Evolutionary conservation across 2,888 invertebrate species (phyloP).

Genomic region (Pocota personata): DNA sequence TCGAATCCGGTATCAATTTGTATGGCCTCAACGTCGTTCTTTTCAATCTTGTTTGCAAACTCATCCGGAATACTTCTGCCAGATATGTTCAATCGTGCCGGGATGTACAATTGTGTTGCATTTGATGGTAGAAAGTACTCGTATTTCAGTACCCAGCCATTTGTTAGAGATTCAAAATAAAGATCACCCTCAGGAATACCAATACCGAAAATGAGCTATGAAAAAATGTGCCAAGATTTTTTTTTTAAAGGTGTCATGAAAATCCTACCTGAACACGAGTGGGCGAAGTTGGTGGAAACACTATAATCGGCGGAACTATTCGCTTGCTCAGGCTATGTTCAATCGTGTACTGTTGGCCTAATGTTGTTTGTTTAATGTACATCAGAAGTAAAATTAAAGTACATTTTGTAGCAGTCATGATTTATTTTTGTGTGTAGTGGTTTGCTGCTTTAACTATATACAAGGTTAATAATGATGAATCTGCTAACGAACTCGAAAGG

Average conservation of each 20-base stretch:
- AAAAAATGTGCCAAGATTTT: background rate
- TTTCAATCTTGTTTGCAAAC: slow-evolving; percentile 14
- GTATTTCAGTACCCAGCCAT: slow-evolving; percentile 64
- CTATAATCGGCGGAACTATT: slow-evolving; percentile 34
- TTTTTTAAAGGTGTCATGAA: background rate
- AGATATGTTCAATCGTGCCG: slow-evolving; percentile 49
- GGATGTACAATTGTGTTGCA: slow-evolving; percentile 71
- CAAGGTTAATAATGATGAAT: slow-evolving; percentile 19
- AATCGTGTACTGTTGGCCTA: background rate
- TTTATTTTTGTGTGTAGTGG: background rate
- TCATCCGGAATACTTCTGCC: slow-evolving; percentile 49
- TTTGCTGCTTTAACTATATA: background rate
- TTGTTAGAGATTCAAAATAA: slow-evolving; percentile 52
- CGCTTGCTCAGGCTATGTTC: slow-evolving; percentile 15
- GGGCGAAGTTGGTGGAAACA: slow-evolving; percentile 55
- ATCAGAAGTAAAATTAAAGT: background rate
- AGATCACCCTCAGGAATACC: slow-evolving; percentile 62
- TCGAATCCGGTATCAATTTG: slow-evolving; percentile 40
- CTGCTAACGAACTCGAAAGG: slow-evolving; percentile 19
- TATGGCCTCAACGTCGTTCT: slow-evolving; percentile 36
- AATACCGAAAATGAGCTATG: slow-evolving; percentile 60
- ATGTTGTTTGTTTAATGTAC: background rate
- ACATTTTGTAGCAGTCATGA: background rate
- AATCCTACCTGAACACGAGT: slow-evolving; percentile 59
- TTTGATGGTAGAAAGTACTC: slow-evolving; percentile 63